Conservation (phyloP, 1,140 invertebrate genomes). For the Spodoptera frugiperda region DNA sequence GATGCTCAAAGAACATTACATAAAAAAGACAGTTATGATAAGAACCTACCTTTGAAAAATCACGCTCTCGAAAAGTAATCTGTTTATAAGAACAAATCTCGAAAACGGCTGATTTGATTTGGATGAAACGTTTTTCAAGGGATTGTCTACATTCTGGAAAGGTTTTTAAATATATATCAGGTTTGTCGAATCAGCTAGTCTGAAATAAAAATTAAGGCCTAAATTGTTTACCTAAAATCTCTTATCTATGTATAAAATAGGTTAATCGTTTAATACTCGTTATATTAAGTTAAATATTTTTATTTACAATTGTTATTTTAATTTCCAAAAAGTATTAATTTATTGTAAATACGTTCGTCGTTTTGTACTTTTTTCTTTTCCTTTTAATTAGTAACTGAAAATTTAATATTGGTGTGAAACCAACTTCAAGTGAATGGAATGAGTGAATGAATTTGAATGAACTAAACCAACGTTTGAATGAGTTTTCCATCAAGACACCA, state of each 20-base stretch:
- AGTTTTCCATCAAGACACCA: conserved; percentile 4
- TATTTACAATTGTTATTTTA: conserved; percentile 51
- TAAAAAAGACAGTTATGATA: neutral
- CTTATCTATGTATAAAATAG: conserved; percentile 29
- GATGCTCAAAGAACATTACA: conserved; percentile 4
- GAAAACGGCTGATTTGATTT: too few species aligned
- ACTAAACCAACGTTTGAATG: conserved; percentile 5
- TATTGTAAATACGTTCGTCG: conserved; percentile 49
- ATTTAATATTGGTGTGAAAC: conserved; percentile 24
- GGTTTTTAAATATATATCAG: too few species aligned
- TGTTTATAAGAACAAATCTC: too few species aligned
- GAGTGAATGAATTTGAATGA: conserved; percentile 23
- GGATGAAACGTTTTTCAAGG: too few species aligned
- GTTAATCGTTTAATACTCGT: conserved; percentile 51
- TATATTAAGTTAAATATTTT: conserved; percentile 47
- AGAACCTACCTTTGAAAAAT: neutral
- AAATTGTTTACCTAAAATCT: conserved; percentile 20
- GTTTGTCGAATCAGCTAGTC: too few species aligned
- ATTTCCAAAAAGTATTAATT: conserved; percentile 49
- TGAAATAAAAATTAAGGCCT: conserved; percentile 17
- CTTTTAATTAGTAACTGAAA: conserved; percentile 27
- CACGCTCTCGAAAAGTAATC: neutral
- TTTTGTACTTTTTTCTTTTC: conserved; percentile 49
- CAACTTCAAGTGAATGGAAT: conserved; percentile 12
- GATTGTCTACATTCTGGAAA: too few species aligned